Conservation (phyloP, 2,113 vertebrate genomes). For the Mobula birostris region DNA sequence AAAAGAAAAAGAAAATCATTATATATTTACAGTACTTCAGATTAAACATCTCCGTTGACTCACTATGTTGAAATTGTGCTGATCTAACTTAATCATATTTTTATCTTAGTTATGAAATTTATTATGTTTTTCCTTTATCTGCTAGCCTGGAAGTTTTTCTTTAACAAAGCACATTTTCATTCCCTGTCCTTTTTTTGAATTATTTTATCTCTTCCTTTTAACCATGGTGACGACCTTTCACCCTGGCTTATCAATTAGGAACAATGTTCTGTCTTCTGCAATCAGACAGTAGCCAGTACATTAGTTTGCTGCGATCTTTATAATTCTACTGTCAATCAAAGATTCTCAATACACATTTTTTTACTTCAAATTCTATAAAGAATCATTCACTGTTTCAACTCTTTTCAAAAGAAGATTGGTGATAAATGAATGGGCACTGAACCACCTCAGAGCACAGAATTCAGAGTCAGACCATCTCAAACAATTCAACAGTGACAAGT, state of each 20-base stretch:
- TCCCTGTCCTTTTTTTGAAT: not conserved
- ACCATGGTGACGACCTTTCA: not conserved
- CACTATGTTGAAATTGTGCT: not conserved
- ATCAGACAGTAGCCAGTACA: not conserved
- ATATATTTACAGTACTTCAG: not conserved
- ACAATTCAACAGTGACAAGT: not conserved
- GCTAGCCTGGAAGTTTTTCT: not conserved
- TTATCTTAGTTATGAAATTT: not conserved
- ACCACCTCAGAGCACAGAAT: not conserved
- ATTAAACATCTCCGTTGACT: not conserved
- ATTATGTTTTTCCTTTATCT: not conserved
- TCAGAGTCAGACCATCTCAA: not conserved
- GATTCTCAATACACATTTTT: not conserved
- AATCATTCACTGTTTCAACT: not conserved
- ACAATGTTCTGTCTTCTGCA: not conserved
- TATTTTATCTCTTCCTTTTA: not conserved
- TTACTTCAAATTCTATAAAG: not conserved
- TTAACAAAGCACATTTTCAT: not conserved
- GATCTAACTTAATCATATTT: not conserved
- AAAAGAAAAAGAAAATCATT: not conserved
- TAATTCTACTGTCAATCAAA: not conserved
- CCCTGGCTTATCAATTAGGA: not conserved
- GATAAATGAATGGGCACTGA: not conserved
- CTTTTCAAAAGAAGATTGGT: not conserved
- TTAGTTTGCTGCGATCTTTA: not conserved